Evolutionary conservation across 2,113 vertebrate genomes (phyloP).

Genomic region (Takifugu flavidus): DNA sequence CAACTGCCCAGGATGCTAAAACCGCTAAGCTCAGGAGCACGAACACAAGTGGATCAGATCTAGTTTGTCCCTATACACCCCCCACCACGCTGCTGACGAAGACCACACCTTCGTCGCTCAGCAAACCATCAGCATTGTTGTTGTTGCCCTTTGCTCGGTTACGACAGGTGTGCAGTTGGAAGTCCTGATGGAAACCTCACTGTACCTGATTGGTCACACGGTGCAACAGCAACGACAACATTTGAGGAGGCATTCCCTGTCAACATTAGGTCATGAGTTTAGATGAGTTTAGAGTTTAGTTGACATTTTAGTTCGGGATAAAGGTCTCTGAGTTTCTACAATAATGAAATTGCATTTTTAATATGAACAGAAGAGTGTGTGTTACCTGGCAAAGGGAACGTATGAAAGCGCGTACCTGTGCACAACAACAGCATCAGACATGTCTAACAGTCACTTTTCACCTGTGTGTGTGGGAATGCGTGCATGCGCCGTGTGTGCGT

Average conservation of each 20-base stretch:
- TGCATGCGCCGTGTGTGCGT: background rate
- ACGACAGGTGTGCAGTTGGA: no score
- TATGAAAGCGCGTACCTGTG: slow-evolving; percentile 67
- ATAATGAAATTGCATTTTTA: background rate
- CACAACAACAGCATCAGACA: slow-evolving; percentile 19
- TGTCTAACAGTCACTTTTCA: background rate
- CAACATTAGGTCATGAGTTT: background rate
- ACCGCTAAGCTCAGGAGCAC: no score
- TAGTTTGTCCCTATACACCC: no score
- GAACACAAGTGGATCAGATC: no score
- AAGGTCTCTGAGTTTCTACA: no score
- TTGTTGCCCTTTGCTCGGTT: no score
- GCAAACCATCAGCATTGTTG: no score
- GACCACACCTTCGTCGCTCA: no score
- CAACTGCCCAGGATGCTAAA: no score
- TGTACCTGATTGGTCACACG: slow-evolving; percentile 12
- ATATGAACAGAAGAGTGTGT: background rate
- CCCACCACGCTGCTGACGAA: no score
- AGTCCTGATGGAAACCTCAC: background rate
- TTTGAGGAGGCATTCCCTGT: slow-evolving; percentile 53
- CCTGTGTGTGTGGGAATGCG: slow-evolving; percentile 2
- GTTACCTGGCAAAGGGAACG: slow-evolving; percentile 64
- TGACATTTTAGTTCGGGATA: no score
- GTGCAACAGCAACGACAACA: slow-evolving; percentile 30
- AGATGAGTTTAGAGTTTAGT: no score